Evolutionary conservation across 2,888 invertebrate genomes (phyloP).

Genomic region (Gonocerus acuteangulatus): DNA sequence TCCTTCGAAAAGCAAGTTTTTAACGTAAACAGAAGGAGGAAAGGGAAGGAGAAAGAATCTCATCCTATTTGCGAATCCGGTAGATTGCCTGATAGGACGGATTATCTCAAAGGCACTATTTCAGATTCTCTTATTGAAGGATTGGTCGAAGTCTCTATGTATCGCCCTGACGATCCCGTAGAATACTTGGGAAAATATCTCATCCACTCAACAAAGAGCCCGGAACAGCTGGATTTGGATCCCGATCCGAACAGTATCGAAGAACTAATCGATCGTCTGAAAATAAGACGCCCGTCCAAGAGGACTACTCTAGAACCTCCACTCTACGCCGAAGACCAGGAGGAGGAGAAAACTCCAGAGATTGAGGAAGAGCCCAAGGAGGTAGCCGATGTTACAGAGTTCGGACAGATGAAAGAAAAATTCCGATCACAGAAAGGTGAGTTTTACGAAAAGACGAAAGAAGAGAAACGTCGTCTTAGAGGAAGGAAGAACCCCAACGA

Average conservation of each 20-base stretch:
- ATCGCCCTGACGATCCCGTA: not conserved
- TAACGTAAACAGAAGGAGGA: not conserved
- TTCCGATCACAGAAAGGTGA: no score
- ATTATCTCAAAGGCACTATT: not conserved
- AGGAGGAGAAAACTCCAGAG: no score
- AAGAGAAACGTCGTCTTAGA: not conserved
- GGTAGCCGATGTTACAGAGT: no score
- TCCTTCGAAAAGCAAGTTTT: not conserved
- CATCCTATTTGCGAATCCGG: not conserved
- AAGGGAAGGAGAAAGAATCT: not conserved
- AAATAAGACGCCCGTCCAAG: no score
- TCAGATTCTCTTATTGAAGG: not conserved
- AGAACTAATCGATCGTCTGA: not conserved
- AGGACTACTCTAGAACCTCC: no score
- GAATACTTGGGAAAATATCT: not conserved
- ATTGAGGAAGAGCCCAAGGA: no score
- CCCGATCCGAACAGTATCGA: not conserved
- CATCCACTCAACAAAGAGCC: not conserved
- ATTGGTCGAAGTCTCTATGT: not conserved
- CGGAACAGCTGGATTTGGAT: not conserved
- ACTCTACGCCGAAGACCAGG: no score
- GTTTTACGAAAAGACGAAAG: no score
- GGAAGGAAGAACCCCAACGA: not conserved
- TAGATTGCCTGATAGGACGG: not conserved
- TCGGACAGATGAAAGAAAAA: no score